Conservation (phyloP, 2,888 invertebrate genomes). For the Adela reaumurella region DNA sequence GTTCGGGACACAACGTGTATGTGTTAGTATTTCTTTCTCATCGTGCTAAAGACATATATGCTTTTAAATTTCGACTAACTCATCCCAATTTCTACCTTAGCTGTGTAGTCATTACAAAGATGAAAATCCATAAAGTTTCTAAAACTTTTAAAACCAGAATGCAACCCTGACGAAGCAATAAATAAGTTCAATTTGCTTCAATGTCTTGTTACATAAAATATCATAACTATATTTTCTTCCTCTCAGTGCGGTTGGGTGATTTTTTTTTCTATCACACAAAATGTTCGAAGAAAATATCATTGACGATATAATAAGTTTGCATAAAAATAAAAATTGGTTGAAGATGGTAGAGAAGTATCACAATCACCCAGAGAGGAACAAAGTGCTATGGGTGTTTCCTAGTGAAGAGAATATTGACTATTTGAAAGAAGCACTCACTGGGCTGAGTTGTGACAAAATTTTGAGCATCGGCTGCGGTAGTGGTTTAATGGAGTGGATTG, state of each 20-base stretch:
- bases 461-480: constrained; percentile 77
- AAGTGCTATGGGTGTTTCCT: constrained; percentile 73
- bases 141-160: neutral
- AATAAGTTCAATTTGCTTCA: constrained; percentile 19
- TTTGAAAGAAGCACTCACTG: constrained; percentile 40
- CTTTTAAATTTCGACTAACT: too few relatives aligned
- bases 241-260: too few relatives aligned
- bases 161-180: constrained; percentile 11
- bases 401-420: constrained; percentile 60
- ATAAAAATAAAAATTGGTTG: constrained; percentile 43
- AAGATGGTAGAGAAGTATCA: constrained; percentile 39
- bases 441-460: constrained; percentile 44
- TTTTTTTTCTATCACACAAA: neutral
- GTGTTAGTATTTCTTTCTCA: too few relatives aligned
- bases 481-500: constrained; percentile 79
- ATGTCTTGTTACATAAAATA: constrained; percentile 16
- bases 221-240: neutral
- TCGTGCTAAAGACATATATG: too few relatives aligned
- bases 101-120: too few relatives aligned
- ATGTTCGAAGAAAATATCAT: constrained; percentile 37
- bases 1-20: too few relatives aligned
- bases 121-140: too few relatives aligned
- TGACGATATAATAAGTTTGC: constrained; percentile 29
- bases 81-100: too few relatives aligned
- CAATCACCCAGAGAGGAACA: constrained; percentile 48